These are phyloP conservation scores for Atopsyche davidsoni DNA, from an alignment of 1,140 invertebrate genomes.

Conservation along the genomic window DNA sequence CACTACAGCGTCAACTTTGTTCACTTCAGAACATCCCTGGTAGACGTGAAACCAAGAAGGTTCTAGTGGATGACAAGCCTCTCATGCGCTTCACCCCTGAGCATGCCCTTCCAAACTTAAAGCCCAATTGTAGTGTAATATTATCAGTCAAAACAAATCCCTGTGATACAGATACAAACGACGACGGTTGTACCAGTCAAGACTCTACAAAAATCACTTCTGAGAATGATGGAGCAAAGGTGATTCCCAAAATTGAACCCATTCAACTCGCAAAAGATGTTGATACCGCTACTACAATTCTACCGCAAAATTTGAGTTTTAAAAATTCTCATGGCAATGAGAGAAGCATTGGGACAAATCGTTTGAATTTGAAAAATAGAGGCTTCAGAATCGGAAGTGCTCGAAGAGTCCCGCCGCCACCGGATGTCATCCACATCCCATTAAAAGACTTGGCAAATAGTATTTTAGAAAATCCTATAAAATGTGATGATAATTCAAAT, in stretches of 20 bases:
- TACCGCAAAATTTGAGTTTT: too few relatives aligned
- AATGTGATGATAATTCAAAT: background rate
- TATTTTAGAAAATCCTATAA: background rate
- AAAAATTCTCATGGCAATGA: too few relatives aligned
- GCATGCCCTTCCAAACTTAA: constrained; percentile 22
- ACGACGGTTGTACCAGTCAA: constrained; percentile 6
- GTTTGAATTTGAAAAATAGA: constrained; percentile 9
- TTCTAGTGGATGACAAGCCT: constrained; percentile 12
- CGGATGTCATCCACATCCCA: constrained; percentile 24
- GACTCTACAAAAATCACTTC: background rate
- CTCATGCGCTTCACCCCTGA: constrained; percentile 21
- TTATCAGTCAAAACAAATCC: constrained; percentile 10
- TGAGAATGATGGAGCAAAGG: background rate
- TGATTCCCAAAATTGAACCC: background rate
- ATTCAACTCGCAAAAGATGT: background rate
- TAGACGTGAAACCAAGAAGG: constrained; percentile 4
- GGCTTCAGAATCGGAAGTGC: constrained; percentile 22
- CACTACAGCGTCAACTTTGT: background rate
- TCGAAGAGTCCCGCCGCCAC: constrained; percentile 21
- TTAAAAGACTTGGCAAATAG: constrained; percentile 17
- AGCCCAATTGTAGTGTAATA: constrained; percentile 15
- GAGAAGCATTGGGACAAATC: background rate
- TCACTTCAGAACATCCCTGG: background rate
- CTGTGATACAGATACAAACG: constrained; percentile 6
- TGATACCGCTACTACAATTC: too few relatives aligned